Base-by-base conservation (phyloP, 2,888 invertebrate genomes). In the Holacanthella duospinosa region DNA sequence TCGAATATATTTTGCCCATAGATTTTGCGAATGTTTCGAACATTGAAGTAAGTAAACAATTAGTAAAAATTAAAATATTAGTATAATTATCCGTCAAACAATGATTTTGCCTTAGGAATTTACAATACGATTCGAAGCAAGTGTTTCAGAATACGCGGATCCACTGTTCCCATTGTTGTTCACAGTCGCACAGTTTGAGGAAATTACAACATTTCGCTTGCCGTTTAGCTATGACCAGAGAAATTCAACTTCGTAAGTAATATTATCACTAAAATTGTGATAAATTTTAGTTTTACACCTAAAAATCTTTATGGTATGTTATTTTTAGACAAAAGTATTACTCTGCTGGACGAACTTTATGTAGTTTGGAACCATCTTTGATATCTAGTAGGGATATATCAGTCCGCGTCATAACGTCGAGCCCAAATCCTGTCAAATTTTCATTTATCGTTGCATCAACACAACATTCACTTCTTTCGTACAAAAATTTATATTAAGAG, bases 51-150 rank as follows among this genome's bases (percentile, higher is more conserved):
- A 16, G 27, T 21, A 27, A 55, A 12, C 55, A 21, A 25, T 55
- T 55, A 16, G 55, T 55, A 55, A 55, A 24, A 53, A 12, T 53
- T 6, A 53, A 53, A 21, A 4, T 53, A 53, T 53, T 6, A n/a
- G 6, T 53, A 12, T n/a, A 53, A 53, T 53, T 53, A 24, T 6
- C 21, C 6, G 9, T 21, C 55, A 26, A 26, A 26, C 26, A 6
- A 55, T 24, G 26, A 12, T 53, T 16, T 53, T 21, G 19, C 4
- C 55, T 26, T 27, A 55, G 55, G 26, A 27, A 25, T 21, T 27
- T 27, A 55, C 24, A 24, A 57, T 71, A 29, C 44, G 71, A 56
- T 48, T 69, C 3, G 66, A 71, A 57, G 65, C 64, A 1, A 55
- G 48, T 19, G 63, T 62, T 0, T 62, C 60, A 12, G 6, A 2